Evolutionary conservation across 2,113 vertebrate genomes (phyloP).

Genomic region (Aythya baeri): DNA sequence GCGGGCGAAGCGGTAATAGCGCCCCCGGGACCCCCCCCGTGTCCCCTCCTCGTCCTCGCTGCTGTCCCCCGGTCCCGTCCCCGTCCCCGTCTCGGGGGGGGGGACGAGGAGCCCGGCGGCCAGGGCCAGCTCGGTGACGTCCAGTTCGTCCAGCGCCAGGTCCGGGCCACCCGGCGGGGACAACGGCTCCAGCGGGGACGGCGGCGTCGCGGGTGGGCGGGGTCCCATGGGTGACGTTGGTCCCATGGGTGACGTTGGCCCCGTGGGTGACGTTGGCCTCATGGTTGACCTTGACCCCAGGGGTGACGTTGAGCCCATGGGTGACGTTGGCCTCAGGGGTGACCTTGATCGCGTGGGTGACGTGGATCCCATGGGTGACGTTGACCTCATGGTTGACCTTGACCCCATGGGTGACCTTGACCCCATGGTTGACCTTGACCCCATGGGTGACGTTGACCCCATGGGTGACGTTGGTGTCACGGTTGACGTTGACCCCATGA

Average conservation of each 20-base stretch:
- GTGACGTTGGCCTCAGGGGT: no score
- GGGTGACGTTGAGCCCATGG: no score
- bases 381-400: neutral
- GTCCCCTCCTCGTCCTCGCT: neutral
- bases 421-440: neutral
- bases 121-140: no score
- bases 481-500: neutral
- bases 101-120: neutral
- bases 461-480: neutral
- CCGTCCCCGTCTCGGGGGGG: neutral
- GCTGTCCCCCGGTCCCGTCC: neutral
- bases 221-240: neutral
- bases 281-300: no score
- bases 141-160: no score
- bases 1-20: neutral
- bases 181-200: no score
- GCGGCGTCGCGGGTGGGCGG: neutral
- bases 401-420: neutral
- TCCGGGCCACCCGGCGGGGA: no score
- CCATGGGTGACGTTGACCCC: neutral
- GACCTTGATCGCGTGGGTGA: neutral
- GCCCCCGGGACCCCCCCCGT: neutral
- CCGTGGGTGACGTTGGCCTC: neutral
- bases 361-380: no score
- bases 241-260: neutral